phyloP scores from a whole-genome alignment of 2,888 invertebrate species.

The Drosophila testacea region DNA sequence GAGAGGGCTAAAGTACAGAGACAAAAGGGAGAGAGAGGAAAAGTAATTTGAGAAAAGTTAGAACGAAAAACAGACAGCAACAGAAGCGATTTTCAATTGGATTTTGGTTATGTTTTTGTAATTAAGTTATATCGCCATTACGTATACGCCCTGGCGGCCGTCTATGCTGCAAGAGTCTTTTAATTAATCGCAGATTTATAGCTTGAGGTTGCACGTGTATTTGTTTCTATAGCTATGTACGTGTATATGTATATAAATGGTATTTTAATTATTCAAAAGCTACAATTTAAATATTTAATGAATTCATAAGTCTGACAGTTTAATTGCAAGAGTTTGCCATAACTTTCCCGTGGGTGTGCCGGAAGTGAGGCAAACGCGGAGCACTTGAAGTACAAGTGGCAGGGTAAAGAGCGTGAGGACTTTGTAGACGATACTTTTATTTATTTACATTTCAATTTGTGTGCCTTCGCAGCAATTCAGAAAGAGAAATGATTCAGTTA shows the following conservation, averaged over 20 bases:
- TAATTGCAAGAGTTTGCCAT: conserved; percentile 75
- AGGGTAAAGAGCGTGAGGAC: background rate
- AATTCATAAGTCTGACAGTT: conserved; percentile 82
- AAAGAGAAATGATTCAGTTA: background rate
- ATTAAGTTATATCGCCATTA: conserved; percentile 76
- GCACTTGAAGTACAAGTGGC: conserved; percentile 10
- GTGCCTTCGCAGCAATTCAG: conserved; percentile 15
- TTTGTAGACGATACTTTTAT: conserved; percentile 52
- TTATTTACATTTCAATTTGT: conserved; percentile 57
- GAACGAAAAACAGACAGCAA: conserved; percentile 38
- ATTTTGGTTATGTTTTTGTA: conserved; percentile 76
- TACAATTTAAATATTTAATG: conserved; percentile 80
- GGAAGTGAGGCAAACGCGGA: conserved; percentile 22
- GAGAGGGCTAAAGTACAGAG: background rate
- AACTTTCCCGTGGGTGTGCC: conserved; percentile 55
- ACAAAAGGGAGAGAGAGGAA: too few species aligned
- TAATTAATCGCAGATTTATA: conserved; percentile 80
- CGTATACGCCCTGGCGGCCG: conserved; percentile 60
- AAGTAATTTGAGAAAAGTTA: conserved; percentile 7
- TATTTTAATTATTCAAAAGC: conserved; percentile 81
- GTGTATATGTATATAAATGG: conserved; percentile 60
- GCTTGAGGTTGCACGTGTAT: conserved; percentile 53
- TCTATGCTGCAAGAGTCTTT: conserved; percentile 42
- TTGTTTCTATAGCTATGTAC: conserved; percentile 31
- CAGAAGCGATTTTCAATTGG: conserved; percentile 63